Base-by-base conservation (phyloP, 2,113 vertebrate species). In the Nyctereutes procyonoides region DNA sequence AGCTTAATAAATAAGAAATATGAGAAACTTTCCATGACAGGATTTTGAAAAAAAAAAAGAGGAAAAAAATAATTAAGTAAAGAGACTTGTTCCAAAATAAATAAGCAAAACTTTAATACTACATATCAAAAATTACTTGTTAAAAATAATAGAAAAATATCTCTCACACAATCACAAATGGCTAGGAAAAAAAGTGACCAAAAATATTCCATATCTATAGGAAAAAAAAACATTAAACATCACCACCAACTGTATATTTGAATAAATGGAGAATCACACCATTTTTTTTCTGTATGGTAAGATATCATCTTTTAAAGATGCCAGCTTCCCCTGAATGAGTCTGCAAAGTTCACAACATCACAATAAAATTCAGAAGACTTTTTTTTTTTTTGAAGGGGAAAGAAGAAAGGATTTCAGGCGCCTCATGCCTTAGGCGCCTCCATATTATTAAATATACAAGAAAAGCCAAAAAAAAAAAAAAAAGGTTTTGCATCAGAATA, bases 281-380 rank as follows among this genome's bases (percentile, higher is more conserved):
- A 48, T 43, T 60, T 53, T 63, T 82, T 69, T 81, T 53, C 63
- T 32, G 32, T 32, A 77, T 24, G 26, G 4, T n/a, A 32, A 60
- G 51, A 73, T 24, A 48, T 7, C 71, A 22, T 19, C 16, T 87
- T 69, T 65, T 38, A 32, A 77, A 74, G 77, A 93, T 8, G n/a
- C 22, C 43, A 53, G 60, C 19, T 96, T 88, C 51, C 58, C 35
- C 73, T 82, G 73, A 79, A 69, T 71, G 51, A 62, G 62, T 63
- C 67, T 19, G 53, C 22, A 82, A 90, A 80, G 71, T 73, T 76
- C 91, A 73, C 73, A 94, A 62, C 67, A 74, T 43, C 32, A 71
- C 84, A 90, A 69, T 80, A 69, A 96, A 94, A 95, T 81, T 93
- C 62, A 55, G 32, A 63, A 73, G 17, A 26, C 48, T 80, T 26